Base-by-base conservation (phyloP, 2,797 vertebrate species). In the Pteronotus mesoamericanus region DNA sequence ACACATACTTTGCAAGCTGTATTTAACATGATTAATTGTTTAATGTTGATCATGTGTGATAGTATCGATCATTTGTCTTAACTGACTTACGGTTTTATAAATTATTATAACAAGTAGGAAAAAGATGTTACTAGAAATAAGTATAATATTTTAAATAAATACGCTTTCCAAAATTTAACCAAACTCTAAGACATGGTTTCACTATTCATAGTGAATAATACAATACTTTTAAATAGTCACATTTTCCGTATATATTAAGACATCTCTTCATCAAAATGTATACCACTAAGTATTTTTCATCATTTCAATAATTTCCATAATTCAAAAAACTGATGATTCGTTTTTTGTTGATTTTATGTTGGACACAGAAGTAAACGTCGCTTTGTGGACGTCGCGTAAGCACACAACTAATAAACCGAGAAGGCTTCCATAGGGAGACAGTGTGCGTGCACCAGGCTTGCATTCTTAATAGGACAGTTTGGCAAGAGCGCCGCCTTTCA, bases 401-500 rank as follows among this genome's bases (percentile, higher is more conserved):
- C 24, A 86, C 82, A 96, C 96, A 96, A 91, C 11, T 79, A 57
- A 94, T 77, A 97, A 98, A 96, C 95, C 75, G 96, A 92, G 74
- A 18, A 97, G 97, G 95, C 11, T 46, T 22, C 42, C 91, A 34
- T 51, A 96, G 95, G 29, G 97, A 96, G 95, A 95, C 86, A 97
- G 15, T 90, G 89, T 59, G 74, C 94, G 46, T 83, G 94, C 97
- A 92, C 55, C 51, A 96, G 97, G 94, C 96, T 96, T 97, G 97
- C 74, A 51, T 83, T 93, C 97, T 97, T 96, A 97, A 96, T 91
- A 91, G 88, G 64, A 94, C 72, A 86, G 64, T 96, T 97, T 95
- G 97, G 12, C 85, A 42, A 86, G 75, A 88, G 21, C 95, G 83
- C 93, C n/a, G 94, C 95, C 88, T 98, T 97, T 98, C 96, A 98